Evolutionary conservation across 2,888 invertebrate genomes (phyloP).

Genomic region (Stenchaetothrips biformis): DNA sequence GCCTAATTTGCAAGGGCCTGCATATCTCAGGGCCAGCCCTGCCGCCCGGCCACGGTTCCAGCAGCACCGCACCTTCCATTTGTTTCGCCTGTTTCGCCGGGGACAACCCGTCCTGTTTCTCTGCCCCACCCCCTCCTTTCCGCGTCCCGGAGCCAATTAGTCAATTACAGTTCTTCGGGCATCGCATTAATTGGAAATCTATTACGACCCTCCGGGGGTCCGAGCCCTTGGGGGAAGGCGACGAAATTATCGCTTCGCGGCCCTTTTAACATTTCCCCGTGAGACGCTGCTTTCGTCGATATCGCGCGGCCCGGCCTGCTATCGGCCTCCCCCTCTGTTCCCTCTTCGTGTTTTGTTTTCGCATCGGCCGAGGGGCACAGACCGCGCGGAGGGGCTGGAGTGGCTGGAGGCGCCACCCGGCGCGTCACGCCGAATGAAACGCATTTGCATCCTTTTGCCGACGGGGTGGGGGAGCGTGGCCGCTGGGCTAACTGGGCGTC

Average conservation of each 20-base stretch:
- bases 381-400: too few species aligned
- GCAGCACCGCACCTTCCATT: neutral
- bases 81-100: neutral
- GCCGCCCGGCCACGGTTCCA: too few species aligned
- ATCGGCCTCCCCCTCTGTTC: too few species aligned
- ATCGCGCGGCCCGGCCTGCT: too few species aligned
- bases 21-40: conserved; percentile 17
- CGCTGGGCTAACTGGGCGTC: too few species aligned
- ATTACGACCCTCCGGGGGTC: neutral
- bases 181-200: conserved; percentile 13
- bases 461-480: too few species aligned
- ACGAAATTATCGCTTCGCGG: neutral
- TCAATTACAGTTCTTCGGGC: neutral
- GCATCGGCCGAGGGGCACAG: too few species aligned
- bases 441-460: too few species aligned
- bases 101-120: neutral
- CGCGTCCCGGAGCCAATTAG: neutral
- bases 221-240: neutral
- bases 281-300: neutral
- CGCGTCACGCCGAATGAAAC: too few species aligned
- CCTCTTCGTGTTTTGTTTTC: too few species aligned
- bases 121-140: neutral
- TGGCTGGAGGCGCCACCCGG: too few species aligned
- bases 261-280: neutral
- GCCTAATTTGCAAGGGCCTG: conserved; percentile 22